Base-by-base conservation (phyloP, 2,797 vertebrate genomes). In the Coreius guichenoti region DNA sequence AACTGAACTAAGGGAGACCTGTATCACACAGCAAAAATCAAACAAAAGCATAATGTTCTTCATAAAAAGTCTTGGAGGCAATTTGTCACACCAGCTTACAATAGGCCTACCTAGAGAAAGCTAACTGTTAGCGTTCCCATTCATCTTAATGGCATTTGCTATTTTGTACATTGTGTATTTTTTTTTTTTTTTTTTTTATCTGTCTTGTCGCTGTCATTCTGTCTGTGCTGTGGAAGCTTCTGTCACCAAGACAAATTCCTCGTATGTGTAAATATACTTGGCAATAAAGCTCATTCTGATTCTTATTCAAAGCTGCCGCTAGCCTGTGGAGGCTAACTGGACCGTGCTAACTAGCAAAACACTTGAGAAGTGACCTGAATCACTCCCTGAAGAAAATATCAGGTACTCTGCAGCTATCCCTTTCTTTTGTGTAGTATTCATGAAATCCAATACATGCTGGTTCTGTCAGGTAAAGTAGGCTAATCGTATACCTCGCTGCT, bases 401-500 rank as follows among this genome's bases (percentile, higher is more conserved):
- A 17, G 56, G n/a, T 68, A 67, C 49, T 76, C 45, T 21, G 29
- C 3, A 29, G 45, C 45, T 13, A 36, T 63, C 26, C 31, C 17
- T 54, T 36, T 47, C 23, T 65, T 7, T 31, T 26, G 16, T 21
- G 23, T 72, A 29, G 33, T 11, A 23, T 29, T 73, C 36, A 45
- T 69, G 33, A 3, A 14, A 43, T 43, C 33, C 49, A 84, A 76
- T 1, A 68, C 65, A 79, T 72, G 36, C 26, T 31, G 19, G 21
- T 78, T 78, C 75, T 47, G 19, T 68, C 63, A 29, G 63, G 33
- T 78, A 77, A 84, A 78, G 83, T 79, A 79, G 65, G 75, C 65
- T 79, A 84, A 56, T 23, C 2, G 9, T 29, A 31, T 36, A 84
- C 61, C n/a, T 77, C 5, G 16, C 63, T 58, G n/a, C 4, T 12